phyloP scores from a whole-genome alignment of 2,113 vertebrate species.

The Herpetotheres cachinnans region DNA sequence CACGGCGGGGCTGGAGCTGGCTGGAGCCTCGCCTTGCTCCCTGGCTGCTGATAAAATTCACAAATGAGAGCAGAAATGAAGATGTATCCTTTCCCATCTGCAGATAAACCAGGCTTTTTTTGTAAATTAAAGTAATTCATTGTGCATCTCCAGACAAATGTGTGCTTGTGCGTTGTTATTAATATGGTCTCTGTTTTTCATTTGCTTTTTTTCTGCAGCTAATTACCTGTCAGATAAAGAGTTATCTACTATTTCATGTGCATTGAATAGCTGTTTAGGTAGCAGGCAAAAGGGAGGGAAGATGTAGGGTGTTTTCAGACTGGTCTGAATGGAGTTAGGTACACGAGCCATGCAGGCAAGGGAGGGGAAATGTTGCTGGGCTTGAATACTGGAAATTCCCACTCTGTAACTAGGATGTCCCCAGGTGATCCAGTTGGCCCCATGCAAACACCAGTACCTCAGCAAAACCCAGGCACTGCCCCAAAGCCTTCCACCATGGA shows the following conservation, averaged over 20 bases:
- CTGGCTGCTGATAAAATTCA: neutral
- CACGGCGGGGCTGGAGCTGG: neutral
- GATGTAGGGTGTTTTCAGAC: neutral
- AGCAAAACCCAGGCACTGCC: neutral
- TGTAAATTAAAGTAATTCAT: conserved; percentile 63
- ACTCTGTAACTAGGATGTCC: neutral
- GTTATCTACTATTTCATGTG: neutral
- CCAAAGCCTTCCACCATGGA: fast-evolving
- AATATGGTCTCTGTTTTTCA: conserved; percentile 61
- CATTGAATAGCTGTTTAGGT: neutral
- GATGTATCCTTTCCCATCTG: neutral
- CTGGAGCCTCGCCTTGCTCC: neutral
- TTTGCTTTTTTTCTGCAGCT: conserved; percentile 23
- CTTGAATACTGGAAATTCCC: neutral
- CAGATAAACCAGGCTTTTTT: conserved; percentile 9
- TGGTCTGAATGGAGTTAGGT: neutral
- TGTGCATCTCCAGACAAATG: conserved; percentile 49
- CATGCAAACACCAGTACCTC: fast-evolving
- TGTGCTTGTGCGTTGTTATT: conserved; percentile 6
- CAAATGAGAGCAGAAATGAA: neutral
- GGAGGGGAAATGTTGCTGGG: neutral
- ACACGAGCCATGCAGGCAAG: fast-evolving
- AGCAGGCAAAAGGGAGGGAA: neutral
- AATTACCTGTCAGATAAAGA: conserved; percentile 52
- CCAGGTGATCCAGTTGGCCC: neutral